Evolutionary conservation across 2,888 invertebrate genomes (phyloP), one percentile per base, ranked within the genome.

Genomic region (Craniophora ligustri): DNA sequence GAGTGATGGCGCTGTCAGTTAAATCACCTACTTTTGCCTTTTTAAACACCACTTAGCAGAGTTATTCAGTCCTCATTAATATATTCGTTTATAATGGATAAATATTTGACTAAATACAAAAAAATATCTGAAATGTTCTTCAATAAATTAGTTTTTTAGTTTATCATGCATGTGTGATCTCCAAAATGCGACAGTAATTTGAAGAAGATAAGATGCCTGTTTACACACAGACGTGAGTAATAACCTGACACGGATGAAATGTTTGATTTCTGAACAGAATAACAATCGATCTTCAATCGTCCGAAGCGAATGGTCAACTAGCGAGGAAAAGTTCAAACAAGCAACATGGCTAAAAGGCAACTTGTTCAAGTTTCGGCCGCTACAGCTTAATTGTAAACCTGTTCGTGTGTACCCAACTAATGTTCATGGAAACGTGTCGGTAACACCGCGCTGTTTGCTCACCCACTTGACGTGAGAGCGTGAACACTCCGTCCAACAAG

Each of bases 371-470:
- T 54, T 67, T 57, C 35, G 48, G 48, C 66, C 45, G 50, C 42
- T 48, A 68, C 69, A 55, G 49, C 65, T 76, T 67, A 70, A 78
- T 79, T 78, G 77, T 69, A 61, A 81, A 83, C 80, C 76, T 59
- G 82, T 79, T 79, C 66, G 67, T 72, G 74, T 72, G 59, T 68
- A 56, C 64, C 44, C 51, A 63, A 64, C 67, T 73, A 61, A 69
- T 72, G 67, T 60, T 62, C 62, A 67, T 74, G 67, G 80, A 81
- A 76, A 82, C 78, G 81, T 81, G 86, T 81, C 67, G 34, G 80
- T 80, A 58, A 40, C 48, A 38, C 57, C 44, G 42, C 39, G 35
- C 30, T 77, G 81, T 81, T 81, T 84, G 79, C 68, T 55, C 73
- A 77, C 49, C 59, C 71, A 78, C 66, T 78, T 74, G 66, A 57